These are phyloP conservation scores for Atrichornis clamosus DNA, from an alignment of 2,113 vertebrate species.

Conservation along the genomic window DNA sequence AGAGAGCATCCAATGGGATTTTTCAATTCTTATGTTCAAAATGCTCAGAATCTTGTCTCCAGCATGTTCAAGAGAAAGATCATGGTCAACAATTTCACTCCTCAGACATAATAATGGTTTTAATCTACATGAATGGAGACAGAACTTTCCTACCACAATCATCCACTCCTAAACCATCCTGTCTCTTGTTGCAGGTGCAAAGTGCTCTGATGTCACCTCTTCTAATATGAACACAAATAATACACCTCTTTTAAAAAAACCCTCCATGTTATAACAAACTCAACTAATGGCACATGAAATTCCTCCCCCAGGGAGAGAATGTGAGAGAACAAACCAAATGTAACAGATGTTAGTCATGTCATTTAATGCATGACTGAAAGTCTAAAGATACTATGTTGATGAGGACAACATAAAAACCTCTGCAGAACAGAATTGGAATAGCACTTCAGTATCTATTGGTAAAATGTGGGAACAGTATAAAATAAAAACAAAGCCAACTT, in stretches of 20 bases:
- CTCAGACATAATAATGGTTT: not conserved
- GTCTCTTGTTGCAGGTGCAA: not conserved
- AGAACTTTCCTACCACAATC: not conserved
- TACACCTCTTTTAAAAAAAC: rapidly evolving
- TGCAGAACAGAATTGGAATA: not conserved
- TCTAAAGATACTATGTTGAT: not conserved
- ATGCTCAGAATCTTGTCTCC: not conserved
- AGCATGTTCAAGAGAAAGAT: not conserved
- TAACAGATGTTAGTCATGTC: conserved; percentile 37
- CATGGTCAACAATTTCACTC: not conserved
- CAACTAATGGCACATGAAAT: not conserved
- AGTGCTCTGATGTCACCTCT: not conserved
- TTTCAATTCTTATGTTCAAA: not conserved
- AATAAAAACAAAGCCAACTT: not conserved
- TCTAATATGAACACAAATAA: not conserved
- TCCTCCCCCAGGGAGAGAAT: conserved; percentile 6
- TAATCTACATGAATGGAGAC: not conserved
- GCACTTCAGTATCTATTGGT: not conserved
- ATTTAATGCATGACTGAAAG: conserved; percentile 53
- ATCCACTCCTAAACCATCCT: not conserved
- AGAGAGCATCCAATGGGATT: not conserved
- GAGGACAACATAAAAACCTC: not conserved
- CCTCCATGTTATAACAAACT: not conserved
- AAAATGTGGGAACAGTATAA: not conserved
- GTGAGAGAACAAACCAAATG: not conserved